A percentile compares a stretch with the other conserved stretches of the same genome.
Evolutionary conservation across 2,797 vertebrate genomes (phyloP).

Genomic region (Lateolabrax maculatus): DNA sequence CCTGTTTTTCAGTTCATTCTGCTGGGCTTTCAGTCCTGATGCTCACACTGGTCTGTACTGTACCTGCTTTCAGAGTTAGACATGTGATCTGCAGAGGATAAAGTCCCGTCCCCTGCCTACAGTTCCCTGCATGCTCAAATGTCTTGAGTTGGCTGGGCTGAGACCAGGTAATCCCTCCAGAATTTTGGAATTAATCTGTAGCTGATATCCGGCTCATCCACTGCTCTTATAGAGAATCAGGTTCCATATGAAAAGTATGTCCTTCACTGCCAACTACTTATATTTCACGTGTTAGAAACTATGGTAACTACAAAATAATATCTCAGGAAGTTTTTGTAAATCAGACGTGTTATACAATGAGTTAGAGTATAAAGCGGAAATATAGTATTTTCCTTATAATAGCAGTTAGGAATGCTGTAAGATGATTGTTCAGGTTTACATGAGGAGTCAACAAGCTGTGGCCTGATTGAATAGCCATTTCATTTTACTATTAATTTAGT

Average conservation of each 20-base stretch:
- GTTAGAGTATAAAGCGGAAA: neutral
- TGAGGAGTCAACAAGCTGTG: too few relatives aligned
- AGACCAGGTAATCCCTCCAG: constrained; percentile 39
- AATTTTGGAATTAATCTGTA: constrained; percentile 39
- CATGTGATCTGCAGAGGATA: constrained; percentile 11
- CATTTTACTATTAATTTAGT: too few relatives aligned
- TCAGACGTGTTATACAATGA: too few relatives aligned
- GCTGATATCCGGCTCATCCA: constrained; percentile 39
- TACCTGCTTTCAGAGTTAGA: constrained; percentile 14
- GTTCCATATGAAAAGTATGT: neutral
- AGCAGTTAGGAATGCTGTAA: neutral
- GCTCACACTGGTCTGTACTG: neutral
- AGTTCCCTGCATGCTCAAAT: constrained; percentile 1
- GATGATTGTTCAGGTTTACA: too few relatives aligned
- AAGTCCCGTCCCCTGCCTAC: neutral
- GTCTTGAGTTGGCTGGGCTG: constrained; percentile 31
- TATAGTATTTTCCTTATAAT: neutral
- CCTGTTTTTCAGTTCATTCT: neutral
- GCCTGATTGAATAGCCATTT: too few relatives aligned
- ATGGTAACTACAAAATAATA: neutral
- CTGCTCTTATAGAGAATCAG: constrained; percentile 1
- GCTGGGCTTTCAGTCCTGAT: neutral
- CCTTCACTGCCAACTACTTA: neutral
- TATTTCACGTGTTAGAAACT: neutral
- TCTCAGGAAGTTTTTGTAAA: too few relatives aligned